Evolutionary conservation across 2,113 vertebrate species (phyloP).

Genomic region (Ictalurus furcatus): DNA sequence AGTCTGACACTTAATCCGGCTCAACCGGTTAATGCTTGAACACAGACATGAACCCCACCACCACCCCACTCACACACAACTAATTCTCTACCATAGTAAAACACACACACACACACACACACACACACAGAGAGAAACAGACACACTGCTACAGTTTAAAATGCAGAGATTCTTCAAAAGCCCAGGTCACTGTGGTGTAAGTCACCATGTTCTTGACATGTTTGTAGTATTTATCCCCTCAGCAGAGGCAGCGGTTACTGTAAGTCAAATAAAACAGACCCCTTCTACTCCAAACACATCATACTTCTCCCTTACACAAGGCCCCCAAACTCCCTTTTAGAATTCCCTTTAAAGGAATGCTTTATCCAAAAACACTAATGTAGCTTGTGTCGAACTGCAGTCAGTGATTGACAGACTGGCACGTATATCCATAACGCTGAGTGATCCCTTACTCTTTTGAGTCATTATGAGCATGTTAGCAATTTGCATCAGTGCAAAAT

Average conservation of each 20-base stretch:
- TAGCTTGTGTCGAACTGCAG: background rate
- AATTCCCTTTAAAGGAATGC: constrained; percentile 47
- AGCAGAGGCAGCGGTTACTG: constrained; percentile 43
- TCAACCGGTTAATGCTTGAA: constrained; percentile 35
- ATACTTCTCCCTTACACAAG: constrained; percentile 38
- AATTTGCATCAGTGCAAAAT: background rate
- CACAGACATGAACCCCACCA: constrained; percentile 11
- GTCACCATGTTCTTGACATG: constrained; percentile 50
- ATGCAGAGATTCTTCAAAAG: constrained; percentile 36
- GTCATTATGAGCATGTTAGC: background rate
- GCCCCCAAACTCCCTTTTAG: constrained; percentile 27
- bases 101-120: background rate
- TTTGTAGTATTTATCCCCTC: constrained; percentile 49
- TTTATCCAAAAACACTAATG: constrained; percentile 22
- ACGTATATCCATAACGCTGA: background rate
- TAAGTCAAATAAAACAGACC: constrained; percentile 56
- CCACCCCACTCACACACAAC: background rate
- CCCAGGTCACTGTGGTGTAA: constrained; percentile 14
- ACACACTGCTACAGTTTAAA: constrained; percentile 16
- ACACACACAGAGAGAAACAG: background rate
- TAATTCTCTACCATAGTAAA: background rate
- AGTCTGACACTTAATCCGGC: constrained; percentile 11
- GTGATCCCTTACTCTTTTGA: background rate
- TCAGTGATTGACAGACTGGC: background rate
- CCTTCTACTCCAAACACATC: constrained; percentile 52